Percentiles rank a stretch among this genome's conserved stretches.
These are phyloP conservation scores for Pavo muticus DNA, from an alignment of 2,113 vertebrate genomes.

Conservation along the genomic window DNA sequence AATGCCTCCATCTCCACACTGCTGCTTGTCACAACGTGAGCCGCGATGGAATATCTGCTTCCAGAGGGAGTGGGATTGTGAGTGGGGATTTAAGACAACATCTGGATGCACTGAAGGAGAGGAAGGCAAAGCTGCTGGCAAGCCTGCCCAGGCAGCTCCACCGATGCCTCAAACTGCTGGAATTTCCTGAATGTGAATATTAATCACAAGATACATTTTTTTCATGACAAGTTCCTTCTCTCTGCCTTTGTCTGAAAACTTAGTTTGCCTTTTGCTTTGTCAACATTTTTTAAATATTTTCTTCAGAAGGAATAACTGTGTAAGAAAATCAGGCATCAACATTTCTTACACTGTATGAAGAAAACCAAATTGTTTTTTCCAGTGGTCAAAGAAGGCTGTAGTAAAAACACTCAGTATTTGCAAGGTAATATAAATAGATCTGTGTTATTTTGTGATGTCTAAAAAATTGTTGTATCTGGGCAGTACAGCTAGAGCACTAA, in stretches of 20 bases:
- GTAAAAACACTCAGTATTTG: neutral
- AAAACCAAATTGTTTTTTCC: neutral
- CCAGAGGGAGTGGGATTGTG: neutral
- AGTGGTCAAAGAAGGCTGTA: neutral
- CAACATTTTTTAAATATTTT: neutral
- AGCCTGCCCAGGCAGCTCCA: neutral
- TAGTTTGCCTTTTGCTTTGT: neutral
- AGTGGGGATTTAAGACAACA: neutral
- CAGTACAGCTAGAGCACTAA: neutral
- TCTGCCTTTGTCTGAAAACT: neutral
- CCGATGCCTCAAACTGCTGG: neutral
- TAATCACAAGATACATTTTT: neutral
- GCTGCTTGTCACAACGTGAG: neutral
- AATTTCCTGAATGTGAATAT: neutral
- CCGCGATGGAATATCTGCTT: neutral
- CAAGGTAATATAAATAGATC: neutral
- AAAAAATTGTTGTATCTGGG: neutral
- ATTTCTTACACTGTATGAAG: too few relatives aligned
- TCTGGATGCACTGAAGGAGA: neutral
- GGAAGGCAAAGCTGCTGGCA: neutral
- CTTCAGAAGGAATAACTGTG: neutral
- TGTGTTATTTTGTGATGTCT: neutral
- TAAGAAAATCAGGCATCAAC: too few relatives aligned
- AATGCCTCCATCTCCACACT: neutral
- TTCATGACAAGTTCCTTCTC: neutral